Percentiles rank a stretch among this genome's conserved stretches.
These are phyloP conservation scores for Eretmocerus hayati DNA, from an alignment of 2,888 invertebrate species.

Conservation along the genomic window DNA sequence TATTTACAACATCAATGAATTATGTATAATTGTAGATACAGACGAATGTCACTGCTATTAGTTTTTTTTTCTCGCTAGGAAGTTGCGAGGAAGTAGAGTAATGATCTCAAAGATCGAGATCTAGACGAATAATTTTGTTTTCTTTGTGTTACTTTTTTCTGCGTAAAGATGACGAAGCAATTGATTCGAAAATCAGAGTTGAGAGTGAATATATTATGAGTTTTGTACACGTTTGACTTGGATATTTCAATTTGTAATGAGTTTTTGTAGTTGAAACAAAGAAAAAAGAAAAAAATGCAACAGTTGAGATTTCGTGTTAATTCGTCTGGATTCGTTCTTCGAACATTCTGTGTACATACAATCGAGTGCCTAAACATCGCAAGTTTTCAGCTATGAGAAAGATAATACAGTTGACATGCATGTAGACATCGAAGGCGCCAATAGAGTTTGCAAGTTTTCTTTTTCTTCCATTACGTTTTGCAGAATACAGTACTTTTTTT, in stretches of 20 bases:
- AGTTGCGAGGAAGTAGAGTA: slow-evolving; percentile 26
- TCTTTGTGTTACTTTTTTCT: too few species aligned
- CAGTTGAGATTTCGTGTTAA: neutral
- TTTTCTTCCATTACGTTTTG: too few species aligned
- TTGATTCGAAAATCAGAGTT: too few species aligned
- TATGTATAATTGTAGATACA: slow-evolving; percentile 26
- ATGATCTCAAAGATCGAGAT: slow-evolving; percentile 23
- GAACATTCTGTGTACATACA: slow-evolving; percentile 24
- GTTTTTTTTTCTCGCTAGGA: slow-evolving; percentile 22
- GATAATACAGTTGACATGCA: slow-evolving; percentile 32
- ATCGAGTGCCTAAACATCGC: slow-evolving; percentile 17
- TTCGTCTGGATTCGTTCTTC: slow-evolving; percentile 26
- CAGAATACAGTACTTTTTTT: slow-evolving; percentile 13
- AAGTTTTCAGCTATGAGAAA: slow-evolving; percentile 22
- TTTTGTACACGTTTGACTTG: too few species aligned
- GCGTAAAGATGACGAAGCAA: too few species aligned
- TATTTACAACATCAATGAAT: slow-evolving; percentile 29
- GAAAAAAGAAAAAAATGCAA: neutral
- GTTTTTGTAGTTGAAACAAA: too few species aligned
- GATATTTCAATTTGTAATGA: too few species aligned
- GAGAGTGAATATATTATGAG: too few species aligned
- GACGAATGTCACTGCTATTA: slow-evolving; percentile 28
- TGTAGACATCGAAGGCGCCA: slow-evolving; percentile 35
- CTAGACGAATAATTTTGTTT: slow-evolving; percentile 23
- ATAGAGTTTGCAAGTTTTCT: slow-evolving; percentile 26